A percentile compares a stretch with the other conserved stretches of the same genome.
These are phyloP conservation scores for Gymnopithys bicolor DNA, from an alignment of 2,797 vertebrate species.

Conservation along the genomic window DNA sequence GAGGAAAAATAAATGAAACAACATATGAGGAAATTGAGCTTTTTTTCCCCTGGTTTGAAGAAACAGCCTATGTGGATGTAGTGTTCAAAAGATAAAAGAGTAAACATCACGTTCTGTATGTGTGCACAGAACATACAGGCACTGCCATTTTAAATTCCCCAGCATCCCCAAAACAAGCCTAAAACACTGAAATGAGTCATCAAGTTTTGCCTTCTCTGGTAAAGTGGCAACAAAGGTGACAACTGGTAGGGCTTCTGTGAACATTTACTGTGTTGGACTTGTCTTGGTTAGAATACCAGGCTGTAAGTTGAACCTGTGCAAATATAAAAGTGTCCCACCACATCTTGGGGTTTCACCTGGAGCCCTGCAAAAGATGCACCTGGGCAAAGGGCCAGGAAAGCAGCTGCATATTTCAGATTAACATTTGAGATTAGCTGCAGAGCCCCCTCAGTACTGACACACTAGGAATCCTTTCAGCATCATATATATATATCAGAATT, in stretches of 20 bases:
- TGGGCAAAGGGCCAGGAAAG: not conserved
- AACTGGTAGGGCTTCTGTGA: not conserved
- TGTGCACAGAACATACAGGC: not conserved
- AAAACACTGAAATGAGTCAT: not conserved
- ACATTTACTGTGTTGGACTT: not conserved
- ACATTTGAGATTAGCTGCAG: not conserved
- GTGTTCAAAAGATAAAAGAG: not conserved
- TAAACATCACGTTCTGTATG: not conserved
- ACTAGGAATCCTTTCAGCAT: not conserved
- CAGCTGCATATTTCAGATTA: not conserved
- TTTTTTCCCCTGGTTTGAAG: fast-evolving
- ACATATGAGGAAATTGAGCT: not conserved
- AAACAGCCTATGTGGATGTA: not conserved
- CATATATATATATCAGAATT: not conserved
- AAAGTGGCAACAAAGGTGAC: not conserved
- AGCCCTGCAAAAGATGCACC: not conserved
- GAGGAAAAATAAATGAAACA: not conserved
- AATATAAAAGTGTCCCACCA: not conserved
- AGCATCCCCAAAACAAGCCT: not conserved
- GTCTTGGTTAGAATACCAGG: not conserved
- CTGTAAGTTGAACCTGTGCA: not conserved
- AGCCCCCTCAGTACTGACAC: not conserved
- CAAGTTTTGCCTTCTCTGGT: not conserved
- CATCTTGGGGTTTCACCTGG: not conserved
- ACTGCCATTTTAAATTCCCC: not conserved